Percentiles rank a stretch among this genome's conserved stretches.
phyloP scores from a whole-genome alignment of 2,888 invertebrate genomes.

The Parnassius orleans region DNA sequence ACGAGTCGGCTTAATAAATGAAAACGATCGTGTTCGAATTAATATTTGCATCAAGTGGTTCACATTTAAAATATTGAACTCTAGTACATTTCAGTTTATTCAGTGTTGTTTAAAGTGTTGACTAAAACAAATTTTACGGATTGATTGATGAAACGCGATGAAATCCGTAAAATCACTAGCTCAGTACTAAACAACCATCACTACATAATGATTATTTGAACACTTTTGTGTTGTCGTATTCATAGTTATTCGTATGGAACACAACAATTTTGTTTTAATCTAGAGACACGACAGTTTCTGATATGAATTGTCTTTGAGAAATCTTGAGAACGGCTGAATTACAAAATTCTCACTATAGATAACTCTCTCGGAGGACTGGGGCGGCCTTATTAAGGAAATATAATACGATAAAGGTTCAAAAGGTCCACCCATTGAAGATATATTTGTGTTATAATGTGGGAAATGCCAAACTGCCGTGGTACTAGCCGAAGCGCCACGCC shows the following conservation, averaged over 20 bases:
- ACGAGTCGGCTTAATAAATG: slow-evolving; percentile 1
- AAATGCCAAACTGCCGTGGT: slow-evolving; percentile 25
- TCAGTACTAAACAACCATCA: no score
- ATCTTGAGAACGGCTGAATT: slow-evolving; percentile 20
- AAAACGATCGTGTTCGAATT: background rate
- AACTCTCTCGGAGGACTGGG: slow-evolving; percentile 13
- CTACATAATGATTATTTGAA: no score
- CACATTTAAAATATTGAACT: no score
- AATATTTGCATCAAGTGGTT: background rate
- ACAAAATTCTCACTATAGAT: slow-evolving; percentile 23
- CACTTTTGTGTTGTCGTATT: no score
- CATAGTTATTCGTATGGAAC: no score
- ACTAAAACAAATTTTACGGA: no score
- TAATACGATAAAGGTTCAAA: slow-evolving; percentile 28
- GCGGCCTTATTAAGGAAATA: slow-evolving; percentile 26
- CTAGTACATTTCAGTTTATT: no score
- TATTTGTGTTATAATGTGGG: slow-evolving; percentile 27
- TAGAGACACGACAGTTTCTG: no score
- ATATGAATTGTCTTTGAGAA: slow-evolving; percentile 5
- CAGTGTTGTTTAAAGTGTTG: no score
- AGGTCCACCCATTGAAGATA: slow-evolving; percentile 25
- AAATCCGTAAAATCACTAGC: no score
- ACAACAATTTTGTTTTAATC: no score
- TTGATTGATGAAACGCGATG: no score
- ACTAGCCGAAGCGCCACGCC: slow-evolving; percentile 17